phyloP scores from a whole-genome alignment of 2,113 vertebrate genomes.

The Archocentrus centrarchus region DNA sequence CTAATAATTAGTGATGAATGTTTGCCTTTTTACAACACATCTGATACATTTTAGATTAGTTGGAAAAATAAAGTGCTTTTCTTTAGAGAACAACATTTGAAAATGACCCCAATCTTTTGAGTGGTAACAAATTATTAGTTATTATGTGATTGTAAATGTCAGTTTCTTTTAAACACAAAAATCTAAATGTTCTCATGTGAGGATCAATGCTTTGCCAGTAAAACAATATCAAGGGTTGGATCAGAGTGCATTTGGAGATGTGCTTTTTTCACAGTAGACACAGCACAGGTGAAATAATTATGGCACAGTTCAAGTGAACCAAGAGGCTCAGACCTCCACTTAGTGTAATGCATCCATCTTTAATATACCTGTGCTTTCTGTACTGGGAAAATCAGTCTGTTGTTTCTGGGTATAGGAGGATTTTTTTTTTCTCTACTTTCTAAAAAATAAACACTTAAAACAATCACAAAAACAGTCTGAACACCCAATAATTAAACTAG shows the following conservation, averaged over 20 bases:
- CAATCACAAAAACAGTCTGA: background rate
- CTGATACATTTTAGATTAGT: no score
- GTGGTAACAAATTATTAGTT: no score
- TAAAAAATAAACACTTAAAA: no score
- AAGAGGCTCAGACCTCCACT: background rate
- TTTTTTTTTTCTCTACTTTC: background rate
- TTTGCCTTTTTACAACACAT: no score
- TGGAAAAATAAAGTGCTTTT: no score
- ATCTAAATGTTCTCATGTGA: background rate
- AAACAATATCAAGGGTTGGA: background rate
- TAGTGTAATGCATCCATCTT: fast-evolving
- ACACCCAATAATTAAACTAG: background rate
- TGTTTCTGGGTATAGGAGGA: background rate
- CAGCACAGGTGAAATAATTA: background rate
- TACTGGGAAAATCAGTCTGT: background rate
- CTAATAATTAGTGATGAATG: no score
- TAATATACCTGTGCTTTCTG: background rate
- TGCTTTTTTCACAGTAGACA: background rate
- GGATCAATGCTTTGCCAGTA: background rate
- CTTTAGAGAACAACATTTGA: no score
- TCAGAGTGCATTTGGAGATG: background rate
- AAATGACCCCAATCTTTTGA: no score
- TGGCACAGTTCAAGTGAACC: background rate
- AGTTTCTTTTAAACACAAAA: background rate
- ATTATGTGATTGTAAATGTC: no score